Conservation (phyloP, 2,888 invertebrate genomes). For the Helobdella robusta region DNA sequence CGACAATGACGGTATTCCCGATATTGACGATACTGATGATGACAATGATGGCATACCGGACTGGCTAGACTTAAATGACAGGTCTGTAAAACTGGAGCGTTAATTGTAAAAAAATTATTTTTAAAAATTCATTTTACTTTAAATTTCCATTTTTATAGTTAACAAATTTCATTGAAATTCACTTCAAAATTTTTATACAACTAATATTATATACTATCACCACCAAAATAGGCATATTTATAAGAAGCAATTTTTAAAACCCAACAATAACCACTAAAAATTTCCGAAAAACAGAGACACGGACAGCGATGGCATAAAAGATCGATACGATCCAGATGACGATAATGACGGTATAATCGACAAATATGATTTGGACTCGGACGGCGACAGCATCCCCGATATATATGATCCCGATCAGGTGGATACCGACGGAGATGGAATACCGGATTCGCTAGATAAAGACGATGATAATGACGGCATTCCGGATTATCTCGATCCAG, state of each 20-base stretch:
- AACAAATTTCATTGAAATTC: too few relatives aligned
- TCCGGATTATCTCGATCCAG: conserved; percentile 24
- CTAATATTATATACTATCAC: too few relatives aligned
- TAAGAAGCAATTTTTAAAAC: too few relatives aligned
- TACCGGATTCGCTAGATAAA: conserved; percentile 25
- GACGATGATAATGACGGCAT: conserved; percentile 29
- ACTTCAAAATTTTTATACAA: too few relatives aligned
- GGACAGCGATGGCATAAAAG: conserved; percentile 27
- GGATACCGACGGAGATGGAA: conserved; percentile 29
- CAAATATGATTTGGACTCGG: conserved; percentile 13
- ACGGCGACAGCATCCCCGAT: conserved; percentile 28
- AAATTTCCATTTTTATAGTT: too few relatives aligned
- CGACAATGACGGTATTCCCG: conserved; percentile 24
- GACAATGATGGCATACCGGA: conserved; percentile 29
- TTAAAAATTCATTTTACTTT: too few relatives aligned
- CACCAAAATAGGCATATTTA: too few relatives aligned
- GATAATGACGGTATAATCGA: conserved; percentile 26
- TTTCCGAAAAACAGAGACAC: conserved; percentile 27
- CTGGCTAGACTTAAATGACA: conserved; percentile 19
- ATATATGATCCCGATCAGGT: conserved; percentile 25
- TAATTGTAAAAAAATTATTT: too few relatives aligned
- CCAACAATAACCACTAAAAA: too few relatives aligned
- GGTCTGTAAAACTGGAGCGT: too few relatives aligned
- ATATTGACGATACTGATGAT: conserved; percentile 23
- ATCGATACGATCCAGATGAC: conserved; percentile 24